Conservation (phyloP, 2,797 vertebrate species). For the Cheirogaleus major region DNA sequence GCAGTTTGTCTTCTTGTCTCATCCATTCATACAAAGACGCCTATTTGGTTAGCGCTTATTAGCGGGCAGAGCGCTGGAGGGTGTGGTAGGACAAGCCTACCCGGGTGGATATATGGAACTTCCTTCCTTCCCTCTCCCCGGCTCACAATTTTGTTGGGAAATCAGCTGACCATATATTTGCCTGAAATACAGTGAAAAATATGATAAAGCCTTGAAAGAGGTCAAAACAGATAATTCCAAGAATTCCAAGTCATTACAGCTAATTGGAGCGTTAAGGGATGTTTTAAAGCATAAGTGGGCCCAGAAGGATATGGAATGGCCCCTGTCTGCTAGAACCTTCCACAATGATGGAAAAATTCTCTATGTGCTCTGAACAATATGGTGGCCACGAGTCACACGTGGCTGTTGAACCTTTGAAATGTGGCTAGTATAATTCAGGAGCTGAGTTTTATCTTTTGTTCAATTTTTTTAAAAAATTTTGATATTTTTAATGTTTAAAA, state of each 20-base stretch:
- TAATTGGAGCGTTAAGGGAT: background rate
- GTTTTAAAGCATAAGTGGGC: background rate
- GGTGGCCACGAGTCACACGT: rapidly evolving
- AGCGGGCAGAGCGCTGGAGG: background rate
- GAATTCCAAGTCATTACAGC: background rate
- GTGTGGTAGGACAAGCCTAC: too few species aligned
- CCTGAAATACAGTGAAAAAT: background rate
- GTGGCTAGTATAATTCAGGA: background rate
- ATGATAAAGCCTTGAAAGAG: background rate
- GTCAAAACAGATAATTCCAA: background rate
- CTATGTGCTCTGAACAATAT: background rate
- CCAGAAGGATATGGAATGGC: background rate
- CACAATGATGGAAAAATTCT: too few species aligned
- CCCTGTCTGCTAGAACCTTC: background rate
- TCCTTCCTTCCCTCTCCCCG: background rate
- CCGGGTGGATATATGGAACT: background rate
- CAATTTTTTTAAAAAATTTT: background rate
- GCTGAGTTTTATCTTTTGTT: background rate
- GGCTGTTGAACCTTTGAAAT: background rate
- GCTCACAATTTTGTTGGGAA: background rate
- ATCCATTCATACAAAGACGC: background rate
- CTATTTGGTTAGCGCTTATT: background rate
- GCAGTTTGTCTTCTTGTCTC: background rate
- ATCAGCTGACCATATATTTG: background rate
- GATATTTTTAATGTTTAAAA: background rate